Conservation (phyloP, 2,797 vertebrate genomes). For the Anniella stebbinsi region DNA sequence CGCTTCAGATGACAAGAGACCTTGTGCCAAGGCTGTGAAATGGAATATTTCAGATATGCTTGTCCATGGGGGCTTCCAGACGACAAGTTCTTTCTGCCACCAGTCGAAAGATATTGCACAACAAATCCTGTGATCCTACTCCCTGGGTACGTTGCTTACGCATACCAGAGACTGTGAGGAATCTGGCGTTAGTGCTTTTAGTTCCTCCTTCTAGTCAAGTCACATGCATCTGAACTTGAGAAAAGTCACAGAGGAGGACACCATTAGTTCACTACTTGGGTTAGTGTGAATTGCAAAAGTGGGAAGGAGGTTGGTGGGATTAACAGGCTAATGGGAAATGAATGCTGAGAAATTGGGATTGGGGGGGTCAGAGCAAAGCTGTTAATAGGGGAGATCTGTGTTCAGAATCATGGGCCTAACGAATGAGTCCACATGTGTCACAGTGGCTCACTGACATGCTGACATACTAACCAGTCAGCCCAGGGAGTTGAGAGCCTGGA, state of each 20-base stretch:
- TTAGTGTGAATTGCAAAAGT: background rate
- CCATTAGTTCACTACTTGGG: background rate
- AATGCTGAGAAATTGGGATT: background rate
- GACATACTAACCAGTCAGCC: constrained; percentile 87
- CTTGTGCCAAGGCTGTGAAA: no score
- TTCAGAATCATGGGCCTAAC: background rate
- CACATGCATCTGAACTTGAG: no score
- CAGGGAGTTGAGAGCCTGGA: constrained; percentile 61
- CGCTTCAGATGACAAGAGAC: no score
- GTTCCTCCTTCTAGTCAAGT: background rate
- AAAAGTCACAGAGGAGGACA: background rate
- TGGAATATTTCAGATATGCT: no score
- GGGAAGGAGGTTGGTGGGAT: background rate
- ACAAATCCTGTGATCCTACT: background rate
- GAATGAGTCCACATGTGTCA: accelerated
- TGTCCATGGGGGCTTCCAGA: no score
- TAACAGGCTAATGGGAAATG: background rate
- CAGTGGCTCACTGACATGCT: constrained; percentile 90
- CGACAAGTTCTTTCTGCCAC: no score
- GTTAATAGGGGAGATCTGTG: background rate
- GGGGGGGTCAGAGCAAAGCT: background rate
- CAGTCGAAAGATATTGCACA: background rate
- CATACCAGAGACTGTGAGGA: background rate
- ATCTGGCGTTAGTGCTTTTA: background rate
- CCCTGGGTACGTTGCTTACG: no score